These are phyloP conservation scores for Boloria selene DNA, from an alignment of 2,888 invertebrate species.

Conservation along the genomic window DNA sequence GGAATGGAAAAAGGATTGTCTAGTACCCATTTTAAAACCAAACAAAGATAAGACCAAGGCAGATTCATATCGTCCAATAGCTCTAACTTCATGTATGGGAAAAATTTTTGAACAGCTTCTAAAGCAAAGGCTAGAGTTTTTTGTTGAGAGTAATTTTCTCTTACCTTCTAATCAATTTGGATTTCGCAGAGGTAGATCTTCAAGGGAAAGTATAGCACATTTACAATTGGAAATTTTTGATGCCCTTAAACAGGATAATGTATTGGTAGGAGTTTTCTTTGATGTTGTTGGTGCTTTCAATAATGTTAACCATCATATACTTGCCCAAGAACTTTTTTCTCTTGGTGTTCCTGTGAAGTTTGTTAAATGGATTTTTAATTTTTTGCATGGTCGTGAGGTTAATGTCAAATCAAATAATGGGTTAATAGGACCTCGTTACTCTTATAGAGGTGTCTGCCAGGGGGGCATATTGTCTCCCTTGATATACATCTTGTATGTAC, in stretches of 20 bases:
- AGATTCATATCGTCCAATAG: conserved; percentile 29
- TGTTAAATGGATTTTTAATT: conserved; percentile 11
- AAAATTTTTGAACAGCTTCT: conserved; percentile 20
- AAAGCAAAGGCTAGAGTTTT: conserved; percentile 27
- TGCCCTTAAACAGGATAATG: not conserved
- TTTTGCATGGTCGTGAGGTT: conserved; percentile 33
- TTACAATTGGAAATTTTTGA: not conserved
- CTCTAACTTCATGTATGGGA: conserved; percentile 25
- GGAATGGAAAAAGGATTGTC: conserved; percentile 27
- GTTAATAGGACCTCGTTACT: conserved; percentile 24
- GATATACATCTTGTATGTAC: conserved; percentile 32
- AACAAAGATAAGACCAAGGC: conserved; percentile 9
- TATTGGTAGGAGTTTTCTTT: conserved; percentile 25
- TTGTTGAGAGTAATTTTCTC: conserved; percentile 25
- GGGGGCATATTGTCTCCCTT: conserved; percentile 33
- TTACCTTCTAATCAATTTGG: conserved; percentile 25
- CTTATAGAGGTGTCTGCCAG: conserved; percentile 34
- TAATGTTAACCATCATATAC: conserved; percentile 30
- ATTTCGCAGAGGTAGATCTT: too few species aligned
- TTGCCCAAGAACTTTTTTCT: conserved; percentile 21
- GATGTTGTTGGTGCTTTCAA: conserved; percentile 32
- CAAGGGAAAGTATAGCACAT: too few species aligned
- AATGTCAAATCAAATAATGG: conserved; percentile 29
- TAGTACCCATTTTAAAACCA: conserved; percentile 29
- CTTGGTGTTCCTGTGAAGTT: too few species aligned